These are phyloP conservation scores for Erythrolamprus reginae DNA, from an alignment of 2,113 vertebrate genomes.

Conservation along the genomic window DNA sequence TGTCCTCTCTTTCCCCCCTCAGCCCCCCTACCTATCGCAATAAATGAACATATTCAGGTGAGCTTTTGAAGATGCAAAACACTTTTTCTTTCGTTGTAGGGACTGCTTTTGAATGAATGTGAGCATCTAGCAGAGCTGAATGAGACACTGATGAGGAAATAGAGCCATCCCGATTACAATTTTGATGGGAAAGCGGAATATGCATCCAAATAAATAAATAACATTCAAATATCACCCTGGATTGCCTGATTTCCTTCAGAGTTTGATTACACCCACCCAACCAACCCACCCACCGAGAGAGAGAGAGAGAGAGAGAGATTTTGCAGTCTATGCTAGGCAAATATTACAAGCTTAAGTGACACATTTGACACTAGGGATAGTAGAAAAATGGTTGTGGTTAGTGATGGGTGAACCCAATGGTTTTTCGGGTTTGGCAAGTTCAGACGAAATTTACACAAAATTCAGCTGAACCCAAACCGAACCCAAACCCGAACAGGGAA, in stretches of 20 bases:
- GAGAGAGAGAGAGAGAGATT: too few relatives aligned
- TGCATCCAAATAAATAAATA: not conserved
- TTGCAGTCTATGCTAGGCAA: not conserved
- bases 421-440: too few relatives aligned
- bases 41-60: not conserved
- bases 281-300: too few relatives aligned
- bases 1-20: too few relatives aligned
- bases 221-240: not conserved
- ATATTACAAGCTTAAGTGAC: not conserved
- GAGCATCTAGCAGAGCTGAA: not conserved
- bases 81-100: not conserved
- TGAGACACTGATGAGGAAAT: not conserved
- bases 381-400: not conserved
- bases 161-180: not conserved
- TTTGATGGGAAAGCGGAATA: not conserved
- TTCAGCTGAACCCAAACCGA: too few relatives aligned
- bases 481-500: too few relatives aligned
- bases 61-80: not conserved
- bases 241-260: accelerated
- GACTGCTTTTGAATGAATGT: not conserved
- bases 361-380: not conserved
- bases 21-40: not conserved
- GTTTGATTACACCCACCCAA: too few relatives aligned
- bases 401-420: too few relatives aligned
- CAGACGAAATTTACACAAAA: too few relatives aligned